These are phyloP conservation scores for Podargus strigoides DNA, from an alignment of 2,797 vertebrate genomes.

Conservation along the genomic window DNA sequence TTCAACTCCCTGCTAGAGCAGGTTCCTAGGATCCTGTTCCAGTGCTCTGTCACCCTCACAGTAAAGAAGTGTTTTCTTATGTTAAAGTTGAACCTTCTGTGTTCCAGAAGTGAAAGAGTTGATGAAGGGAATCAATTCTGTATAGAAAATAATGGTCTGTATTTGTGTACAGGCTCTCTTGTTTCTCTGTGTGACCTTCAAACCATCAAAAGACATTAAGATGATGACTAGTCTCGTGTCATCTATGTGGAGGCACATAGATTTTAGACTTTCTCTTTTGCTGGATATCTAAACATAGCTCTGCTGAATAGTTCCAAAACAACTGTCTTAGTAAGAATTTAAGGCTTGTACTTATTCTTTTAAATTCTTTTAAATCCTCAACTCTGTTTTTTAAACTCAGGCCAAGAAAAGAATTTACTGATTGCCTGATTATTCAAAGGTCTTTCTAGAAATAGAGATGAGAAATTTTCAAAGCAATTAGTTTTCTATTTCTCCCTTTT, in stretches of 20 bases:
- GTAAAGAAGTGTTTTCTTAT: too few relatives aligned
- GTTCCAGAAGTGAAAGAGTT: neutral
- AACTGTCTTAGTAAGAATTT: neutral
- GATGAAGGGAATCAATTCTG: neutral
- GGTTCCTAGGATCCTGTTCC: too few relatives aligned
- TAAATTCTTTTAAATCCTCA: neutral
- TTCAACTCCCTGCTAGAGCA: too few relatives aligned
- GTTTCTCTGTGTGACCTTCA: neutral
- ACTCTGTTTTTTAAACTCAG: neutral
- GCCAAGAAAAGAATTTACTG: neutral
- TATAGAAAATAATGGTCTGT: neutral
- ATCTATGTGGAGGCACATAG: neutral
- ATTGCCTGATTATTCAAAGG: neutral
- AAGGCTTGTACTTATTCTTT: neutral
- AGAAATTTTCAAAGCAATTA: neutral
- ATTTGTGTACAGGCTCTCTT: neutral
- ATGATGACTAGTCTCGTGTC: neutral
- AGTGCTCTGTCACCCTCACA: too few relatives aligned
- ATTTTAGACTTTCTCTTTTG: neutral
- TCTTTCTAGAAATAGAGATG: neutral
- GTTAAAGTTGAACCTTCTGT: too few relatives aligned
- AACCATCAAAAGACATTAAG: neutral
- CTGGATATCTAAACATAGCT: neutral
- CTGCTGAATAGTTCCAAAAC: neutral
- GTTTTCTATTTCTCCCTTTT: neutral